Evolutionary conservation across 2,888 invertebrate genomes (phyloP), one percentile per base, ranked within the genome.

Genomic region (Tortricodes alternella): DNA sequence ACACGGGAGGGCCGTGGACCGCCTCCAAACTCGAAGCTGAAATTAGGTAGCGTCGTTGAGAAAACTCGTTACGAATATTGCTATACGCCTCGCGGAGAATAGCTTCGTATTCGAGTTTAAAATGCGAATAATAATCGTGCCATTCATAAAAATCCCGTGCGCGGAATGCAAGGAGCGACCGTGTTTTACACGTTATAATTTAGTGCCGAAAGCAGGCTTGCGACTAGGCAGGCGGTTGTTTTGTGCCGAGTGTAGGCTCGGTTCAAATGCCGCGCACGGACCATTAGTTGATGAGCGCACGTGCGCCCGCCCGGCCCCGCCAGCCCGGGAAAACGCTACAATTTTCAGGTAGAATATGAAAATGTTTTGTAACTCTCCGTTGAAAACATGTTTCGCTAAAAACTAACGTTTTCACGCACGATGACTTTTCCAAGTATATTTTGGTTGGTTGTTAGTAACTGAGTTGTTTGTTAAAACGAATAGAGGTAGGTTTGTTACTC

Each of bases 231-330:
- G 85, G 76, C 78, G 77, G 79, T 78, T 85, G 85, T 85, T 87
- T 85, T 85, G 80, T 85, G 76, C 75, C 67, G 85, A 84, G 86
- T 83, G 86, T 86, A 87, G 89, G 84, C 85, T 85, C 85, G 84
- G 89, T 89, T 90, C 90, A 89, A 88, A 89, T 89, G 89, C 87
- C 87, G 89, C 86, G 89, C 83, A 91, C 87, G 91, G 91, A 85
- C 91, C 91, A 91, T 91, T 91, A 91, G 91, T 88, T 91, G 91
- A 91, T 91, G 91, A 91, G 84, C 82, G 85, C 86, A 81, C 84
- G 85, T 85, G 85, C 78, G 73, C 82, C 75, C 80, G 79, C 71
- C 76, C 68, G 72, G 71, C 73, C 64, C 72, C 63, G 65, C 53
- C 63, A 72, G 66, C 65, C 72, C 67, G 67, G 77, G 77, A 83